Percentiles rank a stretch among this genome's conserved stretches.
phyloP scores from a whole-genome alignment of 2,888 invertebrate genomes.

The Eudemis profundana region DNA sequence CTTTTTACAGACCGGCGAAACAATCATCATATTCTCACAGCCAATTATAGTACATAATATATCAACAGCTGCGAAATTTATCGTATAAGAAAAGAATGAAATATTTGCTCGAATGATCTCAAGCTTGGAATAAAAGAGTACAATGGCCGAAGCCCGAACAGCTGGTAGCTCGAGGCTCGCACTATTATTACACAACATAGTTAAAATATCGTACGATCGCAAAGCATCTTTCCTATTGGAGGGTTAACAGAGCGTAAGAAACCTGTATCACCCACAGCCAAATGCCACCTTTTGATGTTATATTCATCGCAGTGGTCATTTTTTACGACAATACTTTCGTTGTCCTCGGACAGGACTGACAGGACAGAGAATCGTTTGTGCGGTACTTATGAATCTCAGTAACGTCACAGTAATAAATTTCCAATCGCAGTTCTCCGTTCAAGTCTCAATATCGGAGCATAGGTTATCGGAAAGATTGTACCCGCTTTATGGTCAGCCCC shows the following conservation, averaged over 20 bases:
- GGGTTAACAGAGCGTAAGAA: constrained; percentile 49
- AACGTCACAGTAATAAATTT: constrained; percentile 49
- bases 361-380: constrained; percentile 27
- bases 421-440: constrained; percentile 57
- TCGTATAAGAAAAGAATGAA: constrained; percentile 46
- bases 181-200: constrained; percentile 68
- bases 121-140: constrained; percentile 59
- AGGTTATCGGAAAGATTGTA: constrained; percentile 66
- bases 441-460: constrained; percentile 57
- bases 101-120: constrained; percentile 50
- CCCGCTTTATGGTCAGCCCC: constrained; percentile 54
- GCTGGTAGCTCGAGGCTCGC: constrained; percentile 58
- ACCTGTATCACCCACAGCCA: constrained; percentile 38
- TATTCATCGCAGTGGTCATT: constrained; percentile 28
- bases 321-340: constrained; percentile 18
- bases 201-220: constrained; percentile 69
- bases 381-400: constrained; percentile 37
- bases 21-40: constrained; percentile 22
- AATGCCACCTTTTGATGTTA: constrained; percentile 40
- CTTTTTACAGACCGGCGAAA: constrained; percentile 18
- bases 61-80: constrained; percentile 39
- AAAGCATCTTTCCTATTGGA: constrained; percentile 50
- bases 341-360: constrained; percentile 1
- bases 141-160: constrained; percentile 65
- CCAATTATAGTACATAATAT: constrained; percentile 28